A percentile compares a stretch with the other conserved stretches of the same genome.
Conservation (phyloP, 2,797 vertebrate genomes). For the Crenichthys baileyi region DNA sequence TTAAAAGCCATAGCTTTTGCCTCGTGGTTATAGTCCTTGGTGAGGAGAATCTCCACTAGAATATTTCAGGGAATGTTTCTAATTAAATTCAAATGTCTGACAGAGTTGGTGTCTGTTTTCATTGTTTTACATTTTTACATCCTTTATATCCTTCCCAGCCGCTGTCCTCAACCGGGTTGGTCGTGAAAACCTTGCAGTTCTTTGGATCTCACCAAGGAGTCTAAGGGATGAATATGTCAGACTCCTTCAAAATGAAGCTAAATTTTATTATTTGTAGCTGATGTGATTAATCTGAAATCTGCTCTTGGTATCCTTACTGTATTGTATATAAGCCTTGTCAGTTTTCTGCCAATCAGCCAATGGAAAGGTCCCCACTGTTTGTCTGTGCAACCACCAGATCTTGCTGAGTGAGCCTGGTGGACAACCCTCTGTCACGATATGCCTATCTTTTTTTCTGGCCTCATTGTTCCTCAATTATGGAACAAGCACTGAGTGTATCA, state of each 20-base stretch:
- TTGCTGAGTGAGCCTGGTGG: conserved; percentile 46
- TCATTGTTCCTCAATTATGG: conserved; percentile 72
- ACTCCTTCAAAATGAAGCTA: not conserved
- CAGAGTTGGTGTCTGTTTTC: not conserved
- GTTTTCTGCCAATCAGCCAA: conserved; percentile 4
- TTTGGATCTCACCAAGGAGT: not conserved
- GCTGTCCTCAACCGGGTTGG: not conserved
- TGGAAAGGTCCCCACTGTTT: conserved; percentile 38
- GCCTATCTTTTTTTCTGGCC: conserved; percentile 41
- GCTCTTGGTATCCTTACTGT: not conserved
- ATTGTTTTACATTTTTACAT: not conserved
- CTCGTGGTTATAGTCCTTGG: no score
- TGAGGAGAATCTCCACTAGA: no score
- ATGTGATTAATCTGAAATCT: not conserved
- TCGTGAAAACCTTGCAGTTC: not conserved
- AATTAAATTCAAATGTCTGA: no score
- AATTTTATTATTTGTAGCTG: not conserved
- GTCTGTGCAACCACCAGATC: conserved; percentile 41
- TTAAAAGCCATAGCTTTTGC: not conserved
- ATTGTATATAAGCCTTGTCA: not conserved
- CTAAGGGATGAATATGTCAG: not conserved
- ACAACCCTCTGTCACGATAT: conserved; percentile 30
- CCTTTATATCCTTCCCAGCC: not conserved
- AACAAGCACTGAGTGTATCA: conserved; percentile 57
- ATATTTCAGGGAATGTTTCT: no score